phyloP scores from a whole-genome alignment of 2,888 invertebrate species.

The Lepidocyrtinus sp. region DNA sequence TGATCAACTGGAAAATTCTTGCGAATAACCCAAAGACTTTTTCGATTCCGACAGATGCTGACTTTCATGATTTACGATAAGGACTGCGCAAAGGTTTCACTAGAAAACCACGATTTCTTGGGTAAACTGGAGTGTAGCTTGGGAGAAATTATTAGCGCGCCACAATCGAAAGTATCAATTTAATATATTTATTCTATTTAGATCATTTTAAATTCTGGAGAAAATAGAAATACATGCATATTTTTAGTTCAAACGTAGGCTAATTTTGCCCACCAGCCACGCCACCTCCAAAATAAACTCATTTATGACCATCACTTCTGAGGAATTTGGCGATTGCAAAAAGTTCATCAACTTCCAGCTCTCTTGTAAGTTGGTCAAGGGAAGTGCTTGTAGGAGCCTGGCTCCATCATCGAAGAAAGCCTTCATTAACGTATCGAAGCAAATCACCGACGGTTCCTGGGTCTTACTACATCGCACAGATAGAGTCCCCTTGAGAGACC shows the following conservation, averaged over 20 bases:
- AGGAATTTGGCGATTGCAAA: constrained; percentile 72
- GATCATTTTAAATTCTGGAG: no score
- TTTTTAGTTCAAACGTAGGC: constrained; percentile 39
- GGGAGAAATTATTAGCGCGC: constrained; percentile 73
- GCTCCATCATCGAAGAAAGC: neutral
- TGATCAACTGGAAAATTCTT: no score
- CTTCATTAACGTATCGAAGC: constrained; percentile 72
- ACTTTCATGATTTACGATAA: constrained; percentile 74
- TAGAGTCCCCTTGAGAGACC: neutral
- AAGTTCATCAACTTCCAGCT: constrained; percentile 72
- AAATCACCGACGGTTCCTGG: constrained; percentile 72
- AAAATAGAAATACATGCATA: no score
- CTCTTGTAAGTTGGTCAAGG: constrained; percentile 69
- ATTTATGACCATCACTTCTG: constrained; percentile 71
- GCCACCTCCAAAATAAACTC: constrained; percentile 46
- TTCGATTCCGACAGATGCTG: constrained; percentile 70
- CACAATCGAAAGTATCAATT: constrained; percentile 64
- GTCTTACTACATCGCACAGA: constrained; percentile 76
- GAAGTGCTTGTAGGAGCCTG: neutral
- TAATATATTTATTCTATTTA: no score
- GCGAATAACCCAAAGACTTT: no score
- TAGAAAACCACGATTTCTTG: constrained; percentile 73
- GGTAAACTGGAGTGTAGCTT: constrained; percentile 75
- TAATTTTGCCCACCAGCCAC: constrained; percentile 47
- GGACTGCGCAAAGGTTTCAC: constrained; percentile 71